Percentiles rank a stretch among this genome's conserved stretches.
Conservation (phyloP, 2,888 invertebrate genomes). For the Allygus modestus region DNA sequence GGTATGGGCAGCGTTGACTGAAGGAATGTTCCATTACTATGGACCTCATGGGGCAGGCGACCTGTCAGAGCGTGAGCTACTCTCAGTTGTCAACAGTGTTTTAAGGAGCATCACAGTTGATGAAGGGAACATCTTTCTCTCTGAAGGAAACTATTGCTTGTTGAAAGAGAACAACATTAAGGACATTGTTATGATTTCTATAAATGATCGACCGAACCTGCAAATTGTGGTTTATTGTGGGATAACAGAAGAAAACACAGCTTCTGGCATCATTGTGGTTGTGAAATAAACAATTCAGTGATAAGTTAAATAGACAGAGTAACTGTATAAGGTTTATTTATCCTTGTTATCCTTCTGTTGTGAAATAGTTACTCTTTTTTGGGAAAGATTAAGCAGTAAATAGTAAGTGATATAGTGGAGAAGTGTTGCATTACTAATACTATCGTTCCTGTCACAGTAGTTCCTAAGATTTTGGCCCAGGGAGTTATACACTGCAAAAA, state of each 20-base stretch:
- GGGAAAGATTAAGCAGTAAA: no score
- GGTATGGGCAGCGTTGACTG: slow-evolving; percentile 9
- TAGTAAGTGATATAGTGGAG: no score
- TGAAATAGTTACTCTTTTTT: no score
- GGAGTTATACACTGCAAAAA: no score
- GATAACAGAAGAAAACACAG: slow-evolving; percentile 41
- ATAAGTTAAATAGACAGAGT: no score
- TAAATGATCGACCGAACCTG: slow-evolving; percentile 20
- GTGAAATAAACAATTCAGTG: background rate
- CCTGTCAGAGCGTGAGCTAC: background rate
- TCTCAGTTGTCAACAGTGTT: background rate
- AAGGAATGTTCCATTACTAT: slow-evolving; percentile 18
- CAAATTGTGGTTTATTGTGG: slow-evolving; percentile 21
- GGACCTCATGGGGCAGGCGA: slow-evolving; percentile 11
- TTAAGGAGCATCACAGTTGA: background rate
- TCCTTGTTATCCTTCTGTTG: no score
- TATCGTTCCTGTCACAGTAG: no score
- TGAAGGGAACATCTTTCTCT: background rate
- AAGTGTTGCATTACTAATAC: no score
- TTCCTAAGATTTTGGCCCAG: no score
- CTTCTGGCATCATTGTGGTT: slow-evolving; percentile 8
- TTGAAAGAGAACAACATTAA: background rate
- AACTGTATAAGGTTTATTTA: no score
- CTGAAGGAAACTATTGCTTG: background rate
- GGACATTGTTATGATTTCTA: background rate